Percentiles rank a stretch among this genome's conserved stretches.
Conservation (phyloP, 2,797 vertebrate species). For the Microchirus variegatus region DNA sequence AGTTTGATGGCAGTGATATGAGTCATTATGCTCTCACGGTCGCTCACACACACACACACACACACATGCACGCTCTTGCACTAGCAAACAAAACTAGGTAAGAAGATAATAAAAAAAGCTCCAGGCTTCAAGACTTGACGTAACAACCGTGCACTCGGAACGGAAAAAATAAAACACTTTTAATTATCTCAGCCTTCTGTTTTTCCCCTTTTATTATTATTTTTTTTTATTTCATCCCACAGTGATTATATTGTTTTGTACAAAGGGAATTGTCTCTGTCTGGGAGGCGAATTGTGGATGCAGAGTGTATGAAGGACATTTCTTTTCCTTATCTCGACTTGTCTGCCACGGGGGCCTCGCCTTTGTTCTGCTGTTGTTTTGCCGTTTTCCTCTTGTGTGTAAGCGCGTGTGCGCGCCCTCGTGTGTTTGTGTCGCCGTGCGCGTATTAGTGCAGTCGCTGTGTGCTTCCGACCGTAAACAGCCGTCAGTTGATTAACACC, state of each 20-base stretch:
- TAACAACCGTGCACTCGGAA: constrained; percentile 67
- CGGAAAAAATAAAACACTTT: constrained; percentile 73
- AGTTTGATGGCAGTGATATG: constrained; percentile 64
- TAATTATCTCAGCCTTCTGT: constrained; percentile 78
- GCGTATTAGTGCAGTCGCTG: constrained; percentile 20
- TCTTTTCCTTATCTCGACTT: constrained; percentile 70
- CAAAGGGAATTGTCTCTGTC: constrained; percentile 73
- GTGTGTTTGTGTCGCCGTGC: constrained; percentile 30
- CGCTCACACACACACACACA: constrained; percentile 48
- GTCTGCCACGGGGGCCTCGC: constrained; percentile 69
- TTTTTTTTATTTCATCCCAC: constrained; percentile 65
- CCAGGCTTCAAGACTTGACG: constrained; percentile 68
- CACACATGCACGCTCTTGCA: constrained; percentile 17
- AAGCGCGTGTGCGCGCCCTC: not conserved
- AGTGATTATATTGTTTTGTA: constrained; percentile 79
- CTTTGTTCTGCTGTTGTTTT: constrained; percentile 74
- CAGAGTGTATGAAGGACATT: constrained; percentile 73
- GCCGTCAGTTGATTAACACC: constrained; percentile 40
- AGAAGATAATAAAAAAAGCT: constrained; percentile 72
- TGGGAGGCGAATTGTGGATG: constrained; percentile 71
- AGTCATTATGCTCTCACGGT: constrained; percentile 70
- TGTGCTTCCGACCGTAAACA: constrained; percentile 31
- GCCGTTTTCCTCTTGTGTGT: constrained; percentile 40
- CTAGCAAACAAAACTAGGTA: constrained; percentile 73
- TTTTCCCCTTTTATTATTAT: constrained; percentile 66